Evolutionary conservation across 2,797 vertebrate genomes (phyloP).

Genomic region (Brachyrhaphis roseni): DNA sequence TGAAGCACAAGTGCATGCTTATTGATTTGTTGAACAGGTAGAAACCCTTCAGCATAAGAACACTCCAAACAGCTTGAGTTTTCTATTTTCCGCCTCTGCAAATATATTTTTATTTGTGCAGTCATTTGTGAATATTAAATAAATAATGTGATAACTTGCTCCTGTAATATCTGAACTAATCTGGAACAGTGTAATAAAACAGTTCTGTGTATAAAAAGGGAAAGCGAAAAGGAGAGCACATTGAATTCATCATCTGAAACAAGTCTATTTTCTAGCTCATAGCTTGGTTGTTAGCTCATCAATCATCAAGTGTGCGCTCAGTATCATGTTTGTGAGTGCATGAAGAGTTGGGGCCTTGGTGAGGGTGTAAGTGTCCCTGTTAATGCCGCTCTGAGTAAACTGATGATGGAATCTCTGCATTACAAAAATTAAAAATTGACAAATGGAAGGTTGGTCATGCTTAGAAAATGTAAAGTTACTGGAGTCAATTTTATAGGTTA

Average conservation of each 20-base stretch:
- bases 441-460: neutral
- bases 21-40: slow-evolving; percentile 28
- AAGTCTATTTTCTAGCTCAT: slow-evolving; percentile 64
- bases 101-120: slow-evolving; percentile 36
- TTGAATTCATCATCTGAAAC: slow-evolving; percentile 61
- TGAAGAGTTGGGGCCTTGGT: slow-evolving; percentile 27
- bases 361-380: slow-evolving; percentile 32
- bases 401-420: slow-evolving; percentile 82
- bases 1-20: slow-evolving; percentile 25
- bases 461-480: neutral
- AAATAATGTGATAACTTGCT: slow-evolving; percentile 13
- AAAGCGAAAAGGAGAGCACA: slow-evolving; percentile 10
- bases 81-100: slow-evolving; percentile 39
- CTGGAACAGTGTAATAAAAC: slow-evolving; percentile 17
- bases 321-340: slow-evolving; percentile 58
- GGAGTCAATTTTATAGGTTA: neutral
- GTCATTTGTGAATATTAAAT: slow-evolving; percentile 19
- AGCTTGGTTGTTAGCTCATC: slow-evolving; percentile 67
- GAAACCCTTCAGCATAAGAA: slow-evolving; percentile 23
- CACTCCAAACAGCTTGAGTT: slow-evolving; percentile 18
- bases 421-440: slow-evolving; percentile 63
- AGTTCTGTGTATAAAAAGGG: neutral
- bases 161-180: slow-evolving; percentile 28
- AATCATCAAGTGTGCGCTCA: slow-evolving; percentile 65
- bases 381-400: slow-evolving; percentile 63